Evolutionary conservation across 2,797 vertebrate genomes (phyloP).

Genomic region (Anisognathus igniventris): DNA sequence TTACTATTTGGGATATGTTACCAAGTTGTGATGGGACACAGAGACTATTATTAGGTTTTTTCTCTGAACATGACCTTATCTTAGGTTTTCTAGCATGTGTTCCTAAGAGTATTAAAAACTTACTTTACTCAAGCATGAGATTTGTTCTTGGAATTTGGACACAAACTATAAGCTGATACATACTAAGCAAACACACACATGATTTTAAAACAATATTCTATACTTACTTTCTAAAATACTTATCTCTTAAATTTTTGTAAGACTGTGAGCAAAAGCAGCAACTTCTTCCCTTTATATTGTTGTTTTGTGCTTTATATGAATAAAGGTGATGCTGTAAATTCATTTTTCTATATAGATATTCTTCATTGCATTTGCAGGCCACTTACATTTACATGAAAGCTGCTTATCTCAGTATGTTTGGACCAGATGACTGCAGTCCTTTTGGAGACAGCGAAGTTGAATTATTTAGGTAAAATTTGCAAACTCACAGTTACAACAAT

Average conservation of each 20-base stretch:
- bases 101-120: neutral
- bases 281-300: neutral
- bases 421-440: constrained; percentile 85
- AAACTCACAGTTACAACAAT: neutral
- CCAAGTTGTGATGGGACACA: neutral
- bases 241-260: neutral
- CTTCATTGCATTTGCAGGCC: constrained; percentile 75
- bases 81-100: neutral
- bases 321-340: neutral
- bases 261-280: neutral
- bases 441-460: constrained; percentile 87
- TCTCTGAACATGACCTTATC: neutral
- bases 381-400: constrained; percentile 98
- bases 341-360: neutral
- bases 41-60: neutral
- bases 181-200: neutral
- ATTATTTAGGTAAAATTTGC: constrained; percentile 87
- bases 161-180: neutral
- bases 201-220: neutral
- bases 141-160: neutral
- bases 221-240: neutral
- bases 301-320: neutral
- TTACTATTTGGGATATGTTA: neutral
- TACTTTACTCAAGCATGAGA: neutral
- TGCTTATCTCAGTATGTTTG: constrained; percentile 97